phyloP scores from a whole-genome alignment of 92 coral and sea anemone species.

The Montipora capitata region DNA sequence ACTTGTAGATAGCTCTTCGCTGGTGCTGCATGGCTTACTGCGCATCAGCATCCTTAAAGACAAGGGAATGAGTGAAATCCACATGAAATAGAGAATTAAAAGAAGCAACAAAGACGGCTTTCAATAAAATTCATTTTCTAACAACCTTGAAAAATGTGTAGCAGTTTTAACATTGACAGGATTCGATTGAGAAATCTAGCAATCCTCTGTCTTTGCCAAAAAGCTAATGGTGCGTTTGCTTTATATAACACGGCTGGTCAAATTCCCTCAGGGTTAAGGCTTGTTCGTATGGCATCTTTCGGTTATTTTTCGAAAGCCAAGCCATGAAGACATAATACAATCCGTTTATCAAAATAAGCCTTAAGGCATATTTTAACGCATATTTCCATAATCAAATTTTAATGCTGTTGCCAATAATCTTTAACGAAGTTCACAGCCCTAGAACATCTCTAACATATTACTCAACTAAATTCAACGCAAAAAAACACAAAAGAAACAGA shows the following conservation, averaged over 20 bases:
- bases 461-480: background rate
- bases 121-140: background rate
- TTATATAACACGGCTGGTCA: background rate
- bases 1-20: background rate
- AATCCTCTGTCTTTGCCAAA: background rate
- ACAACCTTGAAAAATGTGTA: background rate
- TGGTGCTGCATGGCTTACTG: conserved; percentile 17
- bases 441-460: conserved; percentile 18
- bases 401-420: background rate
- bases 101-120: background rate
- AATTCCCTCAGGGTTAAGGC: conserved; percentile 2
- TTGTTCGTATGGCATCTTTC: background rate
- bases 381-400: conserved; percentile 28
- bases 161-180: background rate
- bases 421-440: background rate
- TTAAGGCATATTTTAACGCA: conserved; percentile 21
- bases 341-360: conserved; percentile 1
- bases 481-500: background rate
- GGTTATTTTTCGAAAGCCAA: conserved; percentile 5
- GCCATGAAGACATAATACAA: background rate
- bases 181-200: background rate
- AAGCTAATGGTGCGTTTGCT: background rate
- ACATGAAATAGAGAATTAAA: background rate
- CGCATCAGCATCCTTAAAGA: background rate
- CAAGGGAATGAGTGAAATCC: conserved; percentile 9